Conservation (phyloP, 2,797 vertebrate genomes). For the Melopsittacus undulatus region DNA sequence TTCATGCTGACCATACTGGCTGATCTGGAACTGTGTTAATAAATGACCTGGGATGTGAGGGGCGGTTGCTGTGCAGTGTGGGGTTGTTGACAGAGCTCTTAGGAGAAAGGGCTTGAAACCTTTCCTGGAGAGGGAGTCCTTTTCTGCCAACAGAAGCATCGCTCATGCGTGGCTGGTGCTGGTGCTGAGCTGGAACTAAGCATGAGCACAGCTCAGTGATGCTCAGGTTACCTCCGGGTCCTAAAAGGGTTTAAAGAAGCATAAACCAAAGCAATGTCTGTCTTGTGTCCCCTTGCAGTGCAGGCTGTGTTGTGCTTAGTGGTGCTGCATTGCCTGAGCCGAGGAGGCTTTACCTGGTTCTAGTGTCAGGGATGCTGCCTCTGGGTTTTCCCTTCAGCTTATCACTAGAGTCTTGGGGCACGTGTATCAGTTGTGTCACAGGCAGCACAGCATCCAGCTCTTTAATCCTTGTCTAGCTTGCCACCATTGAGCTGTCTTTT, state of each 20-base stretch:
- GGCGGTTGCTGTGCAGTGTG: neutral
- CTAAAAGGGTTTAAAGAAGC: neutral
- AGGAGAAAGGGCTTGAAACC: neutral
- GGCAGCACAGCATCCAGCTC: neutral
- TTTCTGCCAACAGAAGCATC: neutral
- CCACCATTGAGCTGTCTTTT: accelerated
- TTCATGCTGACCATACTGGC: neutral
- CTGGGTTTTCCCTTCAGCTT: neutral
- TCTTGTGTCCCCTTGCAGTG: neutral
- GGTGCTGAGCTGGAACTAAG: accelerated
- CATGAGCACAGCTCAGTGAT: neutral
- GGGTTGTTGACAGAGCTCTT: neutral
- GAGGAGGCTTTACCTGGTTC: neutral
- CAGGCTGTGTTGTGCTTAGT: accelerated
- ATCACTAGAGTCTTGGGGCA: accelerated
- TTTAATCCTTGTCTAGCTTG: neutral
- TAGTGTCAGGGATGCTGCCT: neutral
- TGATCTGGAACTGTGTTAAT: slow-evolving; percentile 47
- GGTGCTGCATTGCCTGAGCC: no score
- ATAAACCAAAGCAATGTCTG: neutral
- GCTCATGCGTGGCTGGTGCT: accelerated
- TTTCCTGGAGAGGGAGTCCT: neutral
- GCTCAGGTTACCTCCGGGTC: neutral
- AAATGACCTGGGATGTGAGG: neutral
- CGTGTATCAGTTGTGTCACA: neutral